phyloP scores from a whole-genome alignment of 2,113 vertebrate species.

The Lutjanus erythropterus region DNA sequence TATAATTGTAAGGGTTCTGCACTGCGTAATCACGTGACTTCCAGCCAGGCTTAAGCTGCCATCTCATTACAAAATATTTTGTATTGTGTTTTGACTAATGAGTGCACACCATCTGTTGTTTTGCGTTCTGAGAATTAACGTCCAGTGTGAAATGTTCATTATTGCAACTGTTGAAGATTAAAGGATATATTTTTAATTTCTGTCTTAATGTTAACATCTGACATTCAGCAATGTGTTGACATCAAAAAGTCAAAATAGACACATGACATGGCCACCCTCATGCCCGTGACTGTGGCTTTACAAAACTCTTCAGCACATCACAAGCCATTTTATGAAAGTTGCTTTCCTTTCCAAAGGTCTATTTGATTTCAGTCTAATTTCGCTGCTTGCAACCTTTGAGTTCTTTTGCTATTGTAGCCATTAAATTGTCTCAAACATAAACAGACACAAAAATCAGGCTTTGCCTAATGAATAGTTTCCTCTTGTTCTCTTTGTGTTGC shows the following conservation, averaged over 20 bases:
- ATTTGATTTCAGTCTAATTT: conserved; percentile 9
- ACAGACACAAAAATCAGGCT: conserved; percentile 9
- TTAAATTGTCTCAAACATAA: conserved; percentile 4
- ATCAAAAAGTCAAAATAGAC: conserved; percentile 22
- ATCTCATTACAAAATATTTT: conserved; percentile 34
- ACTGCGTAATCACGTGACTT: conserved; percentile 26
- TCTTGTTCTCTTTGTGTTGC: conserved; percentile 50
- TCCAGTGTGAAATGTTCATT: conserved; percentile 12
- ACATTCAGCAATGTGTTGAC: conserved; percentile 22
- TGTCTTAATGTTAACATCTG: conserved; percentile 14
- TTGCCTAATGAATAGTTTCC: conserved; percentile 34
- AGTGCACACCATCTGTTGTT: conserved; percentile 45
- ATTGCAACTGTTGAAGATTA: conserved; percentile 22
- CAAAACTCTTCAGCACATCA: conserved; percentile 4
- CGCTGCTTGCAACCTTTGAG: background rate
- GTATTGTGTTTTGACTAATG: conserved; percentile 25
- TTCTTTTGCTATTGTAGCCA: background rate
- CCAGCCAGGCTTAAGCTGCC: conserved; percentile 24
- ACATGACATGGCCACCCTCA: background rate
- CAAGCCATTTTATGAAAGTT: background rate
- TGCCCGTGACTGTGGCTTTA: background rate
- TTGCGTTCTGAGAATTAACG: conserved; percentile 32
- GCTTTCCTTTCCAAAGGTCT: background rate
- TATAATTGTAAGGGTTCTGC: conserved; percentile 1
- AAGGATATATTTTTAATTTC: conserved; percentile 27